Evolutionary conservation across 2,888 invertebrate species (phyloP).

Genomic region (Cancer borealis): DNA sequence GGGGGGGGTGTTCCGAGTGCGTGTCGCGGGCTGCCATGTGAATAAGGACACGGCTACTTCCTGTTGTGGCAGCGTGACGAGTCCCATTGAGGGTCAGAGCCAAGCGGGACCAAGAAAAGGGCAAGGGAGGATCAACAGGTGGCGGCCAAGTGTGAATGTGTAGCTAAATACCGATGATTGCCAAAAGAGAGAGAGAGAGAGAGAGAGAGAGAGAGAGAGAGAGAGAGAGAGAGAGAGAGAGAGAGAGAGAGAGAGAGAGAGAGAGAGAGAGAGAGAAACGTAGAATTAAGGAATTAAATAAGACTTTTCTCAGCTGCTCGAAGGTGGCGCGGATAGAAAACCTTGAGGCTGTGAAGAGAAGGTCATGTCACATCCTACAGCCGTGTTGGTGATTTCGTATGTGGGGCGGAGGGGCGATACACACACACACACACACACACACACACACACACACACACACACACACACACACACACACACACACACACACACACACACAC

Average conservation of each 20-base stretch:
- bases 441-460: no score
- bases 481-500: not conserved
- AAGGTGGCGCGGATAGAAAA: no score
- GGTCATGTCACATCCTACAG: no score
- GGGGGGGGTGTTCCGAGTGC: no score
- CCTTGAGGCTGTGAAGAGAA: no score
- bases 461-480: not conserved
- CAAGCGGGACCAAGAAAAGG: not conserved
- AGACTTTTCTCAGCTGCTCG: no score
- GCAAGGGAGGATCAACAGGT: not conserved
- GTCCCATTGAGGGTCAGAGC: not conserved
- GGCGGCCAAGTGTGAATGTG: not conserved
- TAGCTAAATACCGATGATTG: not conserved
- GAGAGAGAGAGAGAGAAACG: not conserved
- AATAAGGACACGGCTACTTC: not conserved
- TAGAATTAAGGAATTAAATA: no score
- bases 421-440: no score
- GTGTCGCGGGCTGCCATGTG: no score
- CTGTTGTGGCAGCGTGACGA: constrained; percentile 4
- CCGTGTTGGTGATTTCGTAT: no score
- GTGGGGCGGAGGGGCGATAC: no score
- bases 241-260: constrained; percentile 20
- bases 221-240: constrained; percentile 20
- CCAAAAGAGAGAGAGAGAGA: not conserved
- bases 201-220: not conserved